A percentile compares a stretch with the other conserved stretches of the same genome.
Conservation (phyloP, 1,140 invertebrate genomes). For the Ceratina calcarata region DNA sequence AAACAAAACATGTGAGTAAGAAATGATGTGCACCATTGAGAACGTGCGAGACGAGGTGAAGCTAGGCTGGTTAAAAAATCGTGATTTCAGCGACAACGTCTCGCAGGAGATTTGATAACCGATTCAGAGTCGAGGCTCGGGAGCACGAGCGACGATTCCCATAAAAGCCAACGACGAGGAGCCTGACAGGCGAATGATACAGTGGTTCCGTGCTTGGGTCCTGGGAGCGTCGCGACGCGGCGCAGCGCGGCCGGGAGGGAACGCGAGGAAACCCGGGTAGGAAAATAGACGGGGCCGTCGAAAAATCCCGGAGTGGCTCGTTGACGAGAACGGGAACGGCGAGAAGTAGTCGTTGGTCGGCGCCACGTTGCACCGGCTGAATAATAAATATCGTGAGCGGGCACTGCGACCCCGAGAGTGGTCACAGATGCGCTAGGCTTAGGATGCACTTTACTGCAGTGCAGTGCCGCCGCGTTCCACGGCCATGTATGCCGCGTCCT, state of each 20-base stretch:
- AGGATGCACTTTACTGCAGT: slow-evolving; percentile 74
- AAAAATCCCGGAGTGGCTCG: slow-evolving; percentile 26
- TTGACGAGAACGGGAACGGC: slow-evolving; percentile 20
- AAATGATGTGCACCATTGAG: too few species aligned
- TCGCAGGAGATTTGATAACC: slow-evolving; percentile 24
- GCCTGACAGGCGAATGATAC: background rate
- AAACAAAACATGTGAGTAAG: background rate
- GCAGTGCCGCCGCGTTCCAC: slow-evolving; percentile 52
- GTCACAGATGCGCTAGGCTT: slow-evolving; percentile 72
- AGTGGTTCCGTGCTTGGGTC: background rate
- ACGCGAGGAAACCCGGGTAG: background rate
- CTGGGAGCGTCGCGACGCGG: too few species aligned
- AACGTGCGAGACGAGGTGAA: background rate
- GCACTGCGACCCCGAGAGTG: slow-evolving; percentile 65
- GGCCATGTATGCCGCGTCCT: slow-evolving; percentile 18
- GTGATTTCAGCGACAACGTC: background rate
- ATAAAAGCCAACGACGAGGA: slow-evolving; percentile 9
- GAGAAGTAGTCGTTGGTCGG: slow-evolving; percentile 19
- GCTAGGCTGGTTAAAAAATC: background rate
- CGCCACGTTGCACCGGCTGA: slow-evolving; percentile 64
- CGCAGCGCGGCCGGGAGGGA: too few species aligned
- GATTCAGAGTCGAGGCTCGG: background rate
- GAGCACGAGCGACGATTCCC: background rate
- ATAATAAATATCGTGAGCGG: slow-evolving; percentile 72
- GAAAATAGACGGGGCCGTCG: slow-evolving; percentile 21